Evolutionary conservation across 2,113 vertebrate species (phyloP).

Genomic region (Chascanopsetta lugubris): DNA sequence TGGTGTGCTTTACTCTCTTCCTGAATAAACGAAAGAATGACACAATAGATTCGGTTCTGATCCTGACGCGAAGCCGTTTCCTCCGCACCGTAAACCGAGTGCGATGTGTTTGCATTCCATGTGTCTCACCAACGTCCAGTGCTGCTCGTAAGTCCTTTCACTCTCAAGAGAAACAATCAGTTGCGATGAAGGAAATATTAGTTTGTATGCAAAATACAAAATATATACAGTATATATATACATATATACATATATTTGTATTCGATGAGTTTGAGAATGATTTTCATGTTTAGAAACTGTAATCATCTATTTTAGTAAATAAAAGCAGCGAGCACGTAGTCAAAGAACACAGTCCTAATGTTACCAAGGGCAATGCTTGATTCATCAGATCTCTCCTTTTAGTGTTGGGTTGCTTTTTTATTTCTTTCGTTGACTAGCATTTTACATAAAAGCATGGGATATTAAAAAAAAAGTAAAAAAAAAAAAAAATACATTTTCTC

Average conservation of each 20-base stretch:
- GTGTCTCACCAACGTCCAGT: conserved; percentile 39
- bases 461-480: conserved; percentile 55
- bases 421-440: conserved; percentile 63
- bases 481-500: conserved; percentile 58
- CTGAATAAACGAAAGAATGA: conserved; percentile 60
- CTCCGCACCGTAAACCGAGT: conserved; percentile 21
- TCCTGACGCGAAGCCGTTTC: conserved; percentile 51
- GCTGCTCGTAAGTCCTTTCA: conserved; percentile 37
- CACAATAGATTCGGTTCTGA: conserved; percentile 60
- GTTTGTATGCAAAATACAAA: conserved; percentile 75
- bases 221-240: no score
- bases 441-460: conserved; percentile 59
- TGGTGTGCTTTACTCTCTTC: conserved; percentile 59
- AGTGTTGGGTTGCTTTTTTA: conserved; percentile 50
- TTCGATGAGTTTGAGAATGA: conserved; percentile 64
- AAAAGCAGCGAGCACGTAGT: conserved; percentile 59
- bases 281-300: conserved; percentile 72
- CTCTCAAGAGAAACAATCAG: conserved; percentile 48
- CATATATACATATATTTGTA: conserved; percentile 71
- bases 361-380: conserved; percentile 59
- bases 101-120: conserved; percentile 56
- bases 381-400: conserved; percentile 49
- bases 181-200: conserved; percentile 51
- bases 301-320: conserved; percentile 81
- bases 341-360: conserved; percentile 57